phyloP scores from a whole-genome alignment of 2,113 vertebrate genomes.

The Rhinoptilus africanus region DNA sequence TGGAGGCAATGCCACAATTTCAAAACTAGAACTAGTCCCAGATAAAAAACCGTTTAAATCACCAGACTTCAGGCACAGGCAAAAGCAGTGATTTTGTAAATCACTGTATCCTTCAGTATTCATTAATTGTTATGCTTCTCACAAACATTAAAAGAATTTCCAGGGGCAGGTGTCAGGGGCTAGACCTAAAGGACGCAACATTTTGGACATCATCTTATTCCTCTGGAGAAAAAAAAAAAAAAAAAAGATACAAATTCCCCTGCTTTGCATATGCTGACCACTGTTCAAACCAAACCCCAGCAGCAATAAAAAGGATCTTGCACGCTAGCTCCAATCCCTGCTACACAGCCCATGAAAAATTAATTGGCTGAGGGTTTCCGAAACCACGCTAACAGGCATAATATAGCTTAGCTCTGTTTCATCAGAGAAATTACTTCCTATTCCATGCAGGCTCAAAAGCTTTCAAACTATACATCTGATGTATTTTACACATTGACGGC shows the following conservation, averaged over 20 bases:
- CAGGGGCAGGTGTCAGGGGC: neutral
- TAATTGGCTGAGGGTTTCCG: constrained; percentile 16
- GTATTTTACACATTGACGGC: neutral
- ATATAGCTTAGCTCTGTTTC: neutral
- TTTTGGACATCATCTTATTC: neutral
- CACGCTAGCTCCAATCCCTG: neutral
- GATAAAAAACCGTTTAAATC: neutral
- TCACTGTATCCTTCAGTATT: neutral
- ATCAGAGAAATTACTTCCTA: neutral
- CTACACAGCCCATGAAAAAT: constrained; percentile 22
- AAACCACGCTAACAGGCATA: neutral
- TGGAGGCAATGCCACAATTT: neutral
- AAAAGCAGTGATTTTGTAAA: neutral
- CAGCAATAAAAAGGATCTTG: neutral
- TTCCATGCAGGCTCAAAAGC: neutral
- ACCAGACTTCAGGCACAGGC: neutral
- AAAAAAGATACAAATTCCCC: neutral
- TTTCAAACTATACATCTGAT: neutral
- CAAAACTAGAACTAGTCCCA: neutral
- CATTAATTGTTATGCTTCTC: neutral
- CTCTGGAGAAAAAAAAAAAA: neutral
- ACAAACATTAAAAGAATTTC: neutral
- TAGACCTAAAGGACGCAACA: neutral
- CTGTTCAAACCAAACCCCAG: neutral
- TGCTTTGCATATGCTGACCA: neutral